Conservation (phyloP, 2,797 vertebrate genomes). For the Falco peregrinus region DNA sequence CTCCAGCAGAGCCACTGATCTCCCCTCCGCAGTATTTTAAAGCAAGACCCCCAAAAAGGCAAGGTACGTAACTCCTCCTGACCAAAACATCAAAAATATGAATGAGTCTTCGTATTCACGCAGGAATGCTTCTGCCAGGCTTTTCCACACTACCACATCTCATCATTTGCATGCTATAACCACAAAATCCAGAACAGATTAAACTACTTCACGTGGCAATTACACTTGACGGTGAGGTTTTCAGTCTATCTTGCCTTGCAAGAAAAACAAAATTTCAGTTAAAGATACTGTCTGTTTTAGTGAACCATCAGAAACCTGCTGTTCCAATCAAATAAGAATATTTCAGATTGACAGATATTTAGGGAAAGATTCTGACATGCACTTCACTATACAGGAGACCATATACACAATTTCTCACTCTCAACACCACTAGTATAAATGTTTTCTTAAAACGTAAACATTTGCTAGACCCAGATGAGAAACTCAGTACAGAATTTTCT, state of each 20-base stretch:
- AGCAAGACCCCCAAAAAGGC: not conserved
- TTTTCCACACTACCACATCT: not conserved
- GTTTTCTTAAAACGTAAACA: not conserved
- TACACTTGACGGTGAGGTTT: not conserved
- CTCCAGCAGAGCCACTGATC: not conserved
- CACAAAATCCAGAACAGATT: slow-evolving; percentile 3
- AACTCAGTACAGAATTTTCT: not conserved
- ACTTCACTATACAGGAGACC: not conserved
- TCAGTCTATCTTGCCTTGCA: not conserved
- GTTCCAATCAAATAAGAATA: not conserved
- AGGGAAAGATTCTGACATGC: not conserved
- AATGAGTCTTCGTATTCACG: not conserved
- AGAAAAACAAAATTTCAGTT: not conserved
- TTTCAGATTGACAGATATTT: not conserved
- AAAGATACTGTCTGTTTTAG: not conserved
- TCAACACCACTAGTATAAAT: not conserved
- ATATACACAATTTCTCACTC: not conserved
- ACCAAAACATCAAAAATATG: not conserved
- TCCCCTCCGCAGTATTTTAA: not conserved
- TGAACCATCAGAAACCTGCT: not conserved
- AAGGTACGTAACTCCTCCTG: not conserved
- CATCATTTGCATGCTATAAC: not conserved
- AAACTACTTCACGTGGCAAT: not conserved
- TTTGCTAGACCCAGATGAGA: not conserved
- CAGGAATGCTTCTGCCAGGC: not conserved